Conservation (phyloP, 2,888 invertebrate species). For the Cataglyphis albicans region DNA sequence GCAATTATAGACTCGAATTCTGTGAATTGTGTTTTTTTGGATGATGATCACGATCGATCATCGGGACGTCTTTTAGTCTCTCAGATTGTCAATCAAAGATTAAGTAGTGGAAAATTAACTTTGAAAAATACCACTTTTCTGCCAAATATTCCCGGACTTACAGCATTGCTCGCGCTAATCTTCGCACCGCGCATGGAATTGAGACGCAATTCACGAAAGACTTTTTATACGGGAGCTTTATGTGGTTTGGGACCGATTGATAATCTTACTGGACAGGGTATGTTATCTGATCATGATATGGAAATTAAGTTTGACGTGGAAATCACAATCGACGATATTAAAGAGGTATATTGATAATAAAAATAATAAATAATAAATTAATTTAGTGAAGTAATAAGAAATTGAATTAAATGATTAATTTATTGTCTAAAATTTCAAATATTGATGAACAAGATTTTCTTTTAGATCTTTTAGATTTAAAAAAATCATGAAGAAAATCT, state of each 20-base stretch:
- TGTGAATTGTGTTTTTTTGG: slow-evolving; percentile 80
- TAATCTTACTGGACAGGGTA: slow-evolving; percentile 87
- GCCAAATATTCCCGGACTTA: slow-evolving; percentile 95
- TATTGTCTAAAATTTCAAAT: not conserved
- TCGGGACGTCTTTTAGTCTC: slow-evolving; percentile 90
- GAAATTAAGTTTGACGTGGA: slow-evolving; percentile 92
- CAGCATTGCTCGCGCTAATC: slow-evolving; percentile 91
- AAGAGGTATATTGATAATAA: slow-evolving; percentile 85
- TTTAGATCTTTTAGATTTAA: not conserved
- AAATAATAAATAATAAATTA: slow-evolving; percentile 70
- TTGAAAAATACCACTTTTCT: slow-evolving; percentile 94
- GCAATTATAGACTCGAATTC: slow-evolving; percentile 91
- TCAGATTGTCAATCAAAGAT: slow-evolving; percentile 88
- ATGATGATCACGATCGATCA: slow-evolving; percentile 92
- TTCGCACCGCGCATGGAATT: slow-evolving; percentile 94
- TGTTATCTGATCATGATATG: slow-evolving; percentile 94
- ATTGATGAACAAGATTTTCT: not conserved
- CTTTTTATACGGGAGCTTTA: slow-evolving; percentile 91
- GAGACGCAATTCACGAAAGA: slow-evolving; percentile 88
- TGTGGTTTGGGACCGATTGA: slow-evolving; percentile 93
- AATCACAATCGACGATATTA: slow-evolving; percentile 89
- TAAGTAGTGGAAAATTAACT: slow-evolving; percentile 87
- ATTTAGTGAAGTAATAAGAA: not conserved
- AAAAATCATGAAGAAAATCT: not conserved
- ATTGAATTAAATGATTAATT: not conserved